phyloP scores from a whole-genome alignment of 2,888 invertebrate genomes.

The Drosophila merina region DNA sequence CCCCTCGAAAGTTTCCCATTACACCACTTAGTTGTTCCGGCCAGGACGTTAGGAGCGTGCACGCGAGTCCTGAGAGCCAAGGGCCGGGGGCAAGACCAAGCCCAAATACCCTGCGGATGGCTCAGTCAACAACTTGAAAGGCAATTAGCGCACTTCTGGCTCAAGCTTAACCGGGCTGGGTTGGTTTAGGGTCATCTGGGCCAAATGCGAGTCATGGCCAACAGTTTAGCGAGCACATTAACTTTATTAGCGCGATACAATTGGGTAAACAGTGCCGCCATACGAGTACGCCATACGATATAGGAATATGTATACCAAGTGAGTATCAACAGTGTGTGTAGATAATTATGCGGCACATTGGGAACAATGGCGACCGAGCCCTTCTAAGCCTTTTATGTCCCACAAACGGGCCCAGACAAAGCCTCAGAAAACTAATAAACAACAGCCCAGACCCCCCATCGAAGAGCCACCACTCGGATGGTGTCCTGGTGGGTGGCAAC shows the following conservation, averaged over 20 bases:
- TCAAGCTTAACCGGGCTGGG: conserved; percentile 1
- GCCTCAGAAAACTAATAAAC: conserved; percentile 71
- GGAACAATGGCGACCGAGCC: conserved; percentile 56
- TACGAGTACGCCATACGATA: background rate
- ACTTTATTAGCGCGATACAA: conserved; percentile 70
- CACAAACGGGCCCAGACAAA: conserved; percentile 51
- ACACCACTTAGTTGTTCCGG: conserved; percentile 26
- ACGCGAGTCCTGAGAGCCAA: conserved; percentile 6
- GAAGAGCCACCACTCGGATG: conserved; percentile 1
- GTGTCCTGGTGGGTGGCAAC: conserved; percentile 24
- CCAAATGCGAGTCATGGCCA: conserved; percentile 63
- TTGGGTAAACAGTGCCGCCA: conserved; percentile 43
- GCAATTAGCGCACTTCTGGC: conserved; percentile 70
- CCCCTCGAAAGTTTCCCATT: conserved; percentile 30
- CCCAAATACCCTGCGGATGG: conserved; percentile 41
- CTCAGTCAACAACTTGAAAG: conserved; percentile 75
- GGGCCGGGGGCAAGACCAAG: conserved; percentile 2
- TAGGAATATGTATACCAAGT: background rate
- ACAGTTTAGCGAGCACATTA: conserved; percentile 67
- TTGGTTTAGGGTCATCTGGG: conserved; percentile 32
- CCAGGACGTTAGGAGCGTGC: conserved; percentile 5
- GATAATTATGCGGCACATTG: conserved; percentile 63
- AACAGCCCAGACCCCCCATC: conserved; percentile 22
- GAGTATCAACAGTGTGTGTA: conserved; percentile 31
- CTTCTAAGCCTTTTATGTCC: conserved; percentile 53